These are phyloP conservation scores for Coleophora flavipennella DNA, from an alignment of 2,888 invertebrate genomes.

Conservation along the genomic window DNA sequence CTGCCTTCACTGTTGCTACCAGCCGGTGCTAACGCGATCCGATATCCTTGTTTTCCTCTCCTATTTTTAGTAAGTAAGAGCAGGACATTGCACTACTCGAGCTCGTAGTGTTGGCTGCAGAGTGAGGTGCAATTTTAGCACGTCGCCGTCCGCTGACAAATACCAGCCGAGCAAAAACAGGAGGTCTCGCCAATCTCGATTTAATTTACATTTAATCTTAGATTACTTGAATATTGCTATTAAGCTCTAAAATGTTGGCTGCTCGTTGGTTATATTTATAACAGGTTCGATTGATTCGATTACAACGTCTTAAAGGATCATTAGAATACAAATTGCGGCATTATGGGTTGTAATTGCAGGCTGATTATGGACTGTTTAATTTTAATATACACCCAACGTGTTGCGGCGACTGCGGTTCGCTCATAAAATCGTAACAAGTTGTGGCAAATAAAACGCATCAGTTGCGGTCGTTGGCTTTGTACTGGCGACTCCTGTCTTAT, in stretches of 20 bases:
- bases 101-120: too few relatives aligned
- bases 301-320: too few relatives aligned
- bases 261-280: background rate
- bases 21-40: background rate
- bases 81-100: too few relatives aligned
- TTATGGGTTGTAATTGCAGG: too few relatives aligned
- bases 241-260: conserved; percentile 3
- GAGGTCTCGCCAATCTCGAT: background rate
- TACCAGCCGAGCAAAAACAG: too few relatives aligned
- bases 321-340: too few relatives aligned
- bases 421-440: conserved; percentile 3
- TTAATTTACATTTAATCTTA: conserved; percentile 1
- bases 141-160: background rate
- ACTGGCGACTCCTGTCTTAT: background rate
- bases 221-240: conserved; percentile 3
- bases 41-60: too few relatives aligned
- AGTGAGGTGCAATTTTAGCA: background rate
- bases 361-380: too few relatives aligned
- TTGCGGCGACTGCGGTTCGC: background rate
- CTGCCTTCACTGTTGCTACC: too few relatives aligned
- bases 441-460: conserved; percentile 3
- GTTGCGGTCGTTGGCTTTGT: background rate
- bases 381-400: too few relatives aligned
- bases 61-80: too few relatives aligned
- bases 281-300: too few relatives aligned